Conservation (phyloP, 2,888 invertebrate species). For the Drymonia ruficornis region DNA sequence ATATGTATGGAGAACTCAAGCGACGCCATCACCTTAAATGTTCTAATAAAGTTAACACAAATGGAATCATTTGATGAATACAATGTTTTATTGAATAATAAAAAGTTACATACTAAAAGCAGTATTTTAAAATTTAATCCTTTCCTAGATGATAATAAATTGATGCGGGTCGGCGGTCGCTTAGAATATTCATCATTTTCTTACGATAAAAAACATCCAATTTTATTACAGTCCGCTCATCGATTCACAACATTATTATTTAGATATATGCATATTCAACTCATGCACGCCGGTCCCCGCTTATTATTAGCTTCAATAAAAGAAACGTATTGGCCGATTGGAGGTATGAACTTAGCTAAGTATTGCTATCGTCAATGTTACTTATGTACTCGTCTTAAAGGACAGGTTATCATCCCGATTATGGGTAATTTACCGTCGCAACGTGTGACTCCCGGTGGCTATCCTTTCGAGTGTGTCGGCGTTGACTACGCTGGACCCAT, state of each 20-base stretch:
- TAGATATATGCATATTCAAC: background rate
- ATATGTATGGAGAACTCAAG: too few species aligned
- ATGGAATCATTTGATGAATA: slow-evolving; percentile 13
- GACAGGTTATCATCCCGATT: slow-evolving; percentile 16
- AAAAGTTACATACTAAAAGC: slow-evolving; percentile 4
- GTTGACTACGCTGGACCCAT: slow-evolving; percentile 24
- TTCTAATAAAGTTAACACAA: slow-evolving; percentile 7
- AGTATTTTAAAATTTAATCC: slow-evolving; percentile 10
- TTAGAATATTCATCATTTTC: slow-evolving; percentile 8
- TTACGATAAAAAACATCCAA: slow-evolving; percentile 17
- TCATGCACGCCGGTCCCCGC: slow-evolving; percentile 20
- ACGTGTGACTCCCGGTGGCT: slow-evolving; percentile 16
- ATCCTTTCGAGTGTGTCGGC: slow-evolving; percentile 10
- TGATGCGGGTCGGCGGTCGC: slow-evolving; percentile 16
- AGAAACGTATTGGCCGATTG: slow-evolving; percentile 19
- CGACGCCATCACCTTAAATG: too few species aligned
- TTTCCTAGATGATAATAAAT: slow-evolving; percentile 8
- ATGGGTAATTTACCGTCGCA: slow-evolving; percentile 26
- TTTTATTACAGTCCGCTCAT: slow-evolving; percentile 22
- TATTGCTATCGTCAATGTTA: slow-evolving; percentile 24
- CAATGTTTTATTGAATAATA: slow-evolving; percentile 5
- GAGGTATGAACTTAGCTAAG: slow-evolving; percentile 27
- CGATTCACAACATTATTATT: slow-evolving; percentile 19
- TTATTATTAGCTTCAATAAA: slow-evolving; percentile 16
- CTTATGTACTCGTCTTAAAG: slow-evolving; percentile 28